Evolutionary conservation across 2,113 vertebrate species (phyloP), one percentile per base, ranked within the genome.

Genomic region (Dendrocopos noguchii): DNA sequence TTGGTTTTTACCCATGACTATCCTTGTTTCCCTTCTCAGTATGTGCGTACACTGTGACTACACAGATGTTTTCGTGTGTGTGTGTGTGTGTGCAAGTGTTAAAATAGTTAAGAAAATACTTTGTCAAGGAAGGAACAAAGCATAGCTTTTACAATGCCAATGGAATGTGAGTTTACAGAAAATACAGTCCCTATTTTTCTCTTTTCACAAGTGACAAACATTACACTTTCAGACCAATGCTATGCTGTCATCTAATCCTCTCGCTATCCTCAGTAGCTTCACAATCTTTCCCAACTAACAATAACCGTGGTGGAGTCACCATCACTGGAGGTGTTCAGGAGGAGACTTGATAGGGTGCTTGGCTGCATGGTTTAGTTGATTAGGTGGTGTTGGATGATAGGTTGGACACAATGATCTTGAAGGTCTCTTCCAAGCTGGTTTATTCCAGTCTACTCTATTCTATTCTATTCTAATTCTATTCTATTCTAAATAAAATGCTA

Each of bases 11-110:
- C 63, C 10, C 44, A 29, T 33, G 9, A 70, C 31, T 46, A 70
- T 15, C 31, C 28, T 68, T 83, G 33, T 61, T 73, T 80, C 12
- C 39, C 8, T 77, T 83, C 29, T 61, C 56, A 61, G 14, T 56
- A 56, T 13, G 20, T 15, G 4, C 33, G 65, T 7, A 42, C 10
- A 6, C 11, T 60, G 22, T 56, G 47, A 74, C 70, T 34, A 83
- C 8, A 28, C 12, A 9, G 22, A 17, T 18, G 12, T 24, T 11
- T 52, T 52, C 21, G 22, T 12, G 3, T 65, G 47, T 31, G 10
- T 59, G 10, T 59, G 18, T 12, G 9, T 28, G 3, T 25, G 12
- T 21, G 0, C 5, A 63, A 67, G 11, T 2, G 6, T 3, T 8
- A 24, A 70, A 74, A 84, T 42, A 59, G 8, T 36, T 64, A 88